Evolutionary conservation across 2,113 vertebrate genomes (phyloP).

Genomic region (Pterophyllum scalare): DNA sequence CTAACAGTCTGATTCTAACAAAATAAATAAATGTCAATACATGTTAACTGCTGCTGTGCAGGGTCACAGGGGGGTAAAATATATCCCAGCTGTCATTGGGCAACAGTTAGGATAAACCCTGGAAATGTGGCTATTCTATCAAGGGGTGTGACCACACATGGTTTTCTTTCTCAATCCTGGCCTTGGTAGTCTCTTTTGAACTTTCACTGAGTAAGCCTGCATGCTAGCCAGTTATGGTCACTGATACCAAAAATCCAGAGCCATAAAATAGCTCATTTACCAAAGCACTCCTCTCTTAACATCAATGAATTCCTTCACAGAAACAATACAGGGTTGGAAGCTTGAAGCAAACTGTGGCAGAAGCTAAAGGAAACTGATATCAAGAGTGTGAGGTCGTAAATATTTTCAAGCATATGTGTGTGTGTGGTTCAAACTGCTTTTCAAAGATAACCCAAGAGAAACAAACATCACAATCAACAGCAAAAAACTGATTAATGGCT

Average conservation of each 20-base stretch:
- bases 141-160: background rate
- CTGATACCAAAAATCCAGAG: constrained; percentile 16
- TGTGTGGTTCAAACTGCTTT: constrained; percentile 25
- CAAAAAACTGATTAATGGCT: constrained; percentile 30
- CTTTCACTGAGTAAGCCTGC: background rate
- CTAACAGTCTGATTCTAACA: too few species aligned
- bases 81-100: background rate
- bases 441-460: constrained; percentile 48
- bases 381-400: constrained; percentile 13
- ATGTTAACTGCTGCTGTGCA: background rate
- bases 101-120: background rate
- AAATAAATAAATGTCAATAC: background rate
- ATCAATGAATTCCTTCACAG: constrained; percentile 50
- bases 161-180: constrained; percentile 15
- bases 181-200: constrained; percentile 14
- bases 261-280: constrained; percentile 27
- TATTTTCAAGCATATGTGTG: constrained; percentile 15
- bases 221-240: constrained; percentile 23
- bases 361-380: constrained; percentile 47
- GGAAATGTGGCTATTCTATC: constrained; percentile 8
- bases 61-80: background rate
- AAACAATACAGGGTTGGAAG: constrained; percentile 3
- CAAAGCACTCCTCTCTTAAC: constrained; percentile 35
- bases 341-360: constrained; percentile 18
- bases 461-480: constrained; percentile 50